Conservation (phyloP, 1,140 invertebrate genomes). For the Drosophila sechellia region DNA sequence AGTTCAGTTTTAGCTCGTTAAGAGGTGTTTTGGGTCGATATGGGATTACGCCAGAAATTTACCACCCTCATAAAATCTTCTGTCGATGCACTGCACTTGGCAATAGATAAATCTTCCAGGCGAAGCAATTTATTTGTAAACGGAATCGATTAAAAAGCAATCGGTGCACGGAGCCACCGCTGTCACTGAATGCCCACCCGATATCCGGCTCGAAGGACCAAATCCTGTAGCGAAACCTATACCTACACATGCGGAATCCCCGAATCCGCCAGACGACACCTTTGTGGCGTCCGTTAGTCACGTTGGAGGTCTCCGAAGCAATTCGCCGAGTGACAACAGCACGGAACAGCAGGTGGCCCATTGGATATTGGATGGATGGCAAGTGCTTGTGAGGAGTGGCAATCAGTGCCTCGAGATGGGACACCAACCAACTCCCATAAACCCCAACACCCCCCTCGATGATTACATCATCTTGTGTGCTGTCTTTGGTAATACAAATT, state of each 20-base stretch:
- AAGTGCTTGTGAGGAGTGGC: slow-evolving; percentile 45
- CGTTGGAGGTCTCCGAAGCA: slow-evolving; percentile 71
- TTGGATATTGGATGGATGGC: slow-evolving; percentile 29
- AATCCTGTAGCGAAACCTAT: slow-evolving; percentile 3
- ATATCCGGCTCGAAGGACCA: slow-evolving; percentile 25
- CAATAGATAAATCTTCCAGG: slow-evolving; percentile 69
- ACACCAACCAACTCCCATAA: slow-evolving; percentile 6
- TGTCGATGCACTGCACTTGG: slow-evolving; percentile 25
- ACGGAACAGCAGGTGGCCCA: slow-evolving; percentile 30
- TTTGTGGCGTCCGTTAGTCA: slow-evolving; percentile 78
- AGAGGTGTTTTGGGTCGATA: too few relatives aligned
- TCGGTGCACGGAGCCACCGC: slow-evolving; percentile 61
- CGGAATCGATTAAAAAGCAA: slow-evolving; percentile 85
- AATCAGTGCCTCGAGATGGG: slow-evolving; percentile 58
- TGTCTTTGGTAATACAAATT: slow-evolving; percentile 69
- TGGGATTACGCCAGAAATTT: background rate
- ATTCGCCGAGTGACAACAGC: slow-evolving; percentile 74
- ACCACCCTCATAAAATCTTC: background rate
- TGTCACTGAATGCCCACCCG: slow-evolving; percentile 45
- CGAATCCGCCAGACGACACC: slow-evolving; percentile 69
- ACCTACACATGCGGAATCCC: background rate
- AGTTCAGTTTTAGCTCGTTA: too few relatives aligned
- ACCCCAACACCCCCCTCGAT: slow-evolving; percentile 48
- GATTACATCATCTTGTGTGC: slow-evolving; percentile 82
- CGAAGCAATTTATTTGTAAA: slow-evolving; percentile 84